Percentiles rank a stretch among this genome's conserved stretches.
Conservation (phyloP, 1,140 invertebrate genomes). For the Sycophila sp. region DNA sequence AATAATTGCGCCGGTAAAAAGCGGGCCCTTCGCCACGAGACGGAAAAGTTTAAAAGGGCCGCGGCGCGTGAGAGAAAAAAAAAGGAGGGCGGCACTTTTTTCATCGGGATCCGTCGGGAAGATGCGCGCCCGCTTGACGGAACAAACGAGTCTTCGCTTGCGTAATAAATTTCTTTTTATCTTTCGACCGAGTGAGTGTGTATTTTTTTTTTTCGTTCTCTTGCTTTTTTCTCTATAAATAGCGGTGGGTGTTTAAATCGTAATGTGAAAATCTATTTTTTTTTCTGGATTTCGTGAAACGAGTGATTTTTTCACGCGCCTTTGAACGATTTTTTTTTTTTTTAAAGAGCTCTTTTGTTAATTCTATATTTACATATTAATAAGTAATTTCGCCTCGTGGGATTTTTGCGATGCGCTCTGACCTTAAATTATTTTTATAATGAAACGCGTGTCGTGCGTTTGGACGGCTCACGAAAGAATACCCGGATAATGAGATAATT, state of each 20-base stretch:
- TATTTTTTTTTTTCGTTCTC: no score
- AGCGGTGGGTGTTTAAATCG: not conserved
- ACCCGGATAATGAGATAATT: not conserved
- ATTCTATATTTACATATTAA: no score
- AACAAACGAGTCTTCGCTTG: not conserved
- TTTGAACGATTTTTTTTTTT: no score
- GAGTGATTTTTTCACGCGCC: no score
- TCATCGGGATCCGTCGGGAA: no score
- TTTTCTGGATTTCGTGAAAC: no score
- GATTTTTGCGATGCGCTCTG: no score
- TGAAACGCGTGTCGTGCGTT: not conserved
- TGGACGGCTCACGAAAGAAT: not conserved
- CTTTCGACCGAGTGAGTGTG: not conserved
- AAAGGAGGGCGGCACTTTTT: not conserved
- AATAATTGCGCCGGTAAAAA: constrained; percentile 28
- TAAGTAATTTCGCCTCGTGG: no score
- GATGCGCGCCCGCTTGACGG: no score
- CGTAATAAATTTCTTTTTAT: constrained; percentile 17
- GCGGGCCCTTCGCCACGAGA: not conserved
- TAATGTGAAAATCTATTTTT: not conserved
- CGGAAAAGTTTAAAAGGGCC: constrained; percentile 7
- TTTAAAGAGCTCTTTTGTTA: no score
- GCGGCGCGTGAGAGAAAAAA: not conserved
- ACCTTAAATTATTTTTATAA: not conserved
- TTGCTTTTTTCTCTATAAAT: constrained; percentile 9